Base-by-base conservation (phyloP, 2,113 vertebrate genomes). In the Cyanocitta stelleri region DNA sequence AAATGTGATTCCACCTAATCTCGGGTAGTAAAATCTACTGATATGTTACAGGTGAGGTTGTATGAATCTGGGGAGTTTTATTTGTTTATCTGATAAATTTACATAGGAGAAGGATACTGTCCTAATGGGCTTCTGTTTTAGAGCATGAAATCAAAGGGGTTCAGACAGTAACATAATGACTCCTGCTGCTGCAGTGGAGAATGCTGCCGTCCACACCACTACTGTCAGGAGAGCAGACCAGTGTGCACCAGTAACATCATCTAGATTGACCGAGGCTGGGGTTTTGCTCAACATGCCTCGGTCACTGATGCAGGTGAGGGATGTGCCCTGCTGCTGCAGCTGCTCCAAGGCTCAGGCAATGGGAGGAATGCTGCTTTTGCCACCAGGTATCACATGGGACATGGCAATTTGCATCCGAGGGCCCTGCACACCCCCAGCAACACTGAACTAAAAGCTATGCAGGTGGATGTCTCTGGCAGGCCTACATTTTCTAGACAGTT, bases 301-400 rank as follows among this genome's bases (percentile, higher is more conserved):
- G 27, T 32, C 41, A 4, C 54, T 77, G 82, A 2, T 44, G 46
- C 43, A 51, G 63, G 7, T 2, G 7, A 64, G 54, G 62, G 51
- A 33, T 23, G 43, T 33, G 46, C 54, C 71, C 87, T 72, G 11
- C 24, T 67, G 3, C 37, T 24, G 11, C n/a, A 17, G 59, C 68
- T 71, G 55, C 23, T 39, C 44, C 26, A 15, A 20, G 41, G 48
- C 35, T 52, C 33, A 13, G 39, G 54, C 16, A 30, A 17, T 4
- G 58, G 37, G 43, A 20, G 52, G 55, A 44, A 44, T 1, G 1
- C 85, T 73, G 58, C 23, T 41, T 49, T 48, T 91, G 90, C 95
- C 93, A 93, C 77, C 71, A 96, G 96, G 59, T 90, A 85, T 94
- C 96, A 91, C 89, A 4, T 76, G 84, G 85, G 77, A 26, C 52